These are phyloP conservation scores for Vulpes lagopus DNA, from an alignment of 2,113 vertebrate species.

Conservation along the genomic window DNA sequence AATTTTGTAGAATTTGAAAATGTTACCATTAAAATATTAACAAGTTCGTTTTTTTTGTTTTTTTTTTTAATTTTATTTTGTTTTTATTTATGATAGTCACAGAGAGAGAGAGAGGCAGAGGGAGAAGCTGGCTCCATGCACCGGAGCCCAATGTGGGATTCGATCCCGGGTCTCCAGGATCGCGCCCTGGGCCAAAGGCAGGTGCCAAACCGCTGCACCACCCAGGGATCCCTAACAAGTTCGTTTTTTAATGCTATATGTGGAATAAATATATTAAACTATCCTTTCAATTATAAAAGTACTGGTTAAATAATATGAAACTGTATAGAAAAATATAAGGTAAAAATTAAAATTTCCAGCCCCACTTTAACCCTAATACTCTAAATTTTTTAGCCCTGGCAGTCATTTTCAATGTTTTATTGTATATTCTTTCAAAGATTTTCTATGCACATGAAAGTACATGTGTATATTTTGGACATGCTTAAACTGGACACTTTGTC, in stretches of 20 bases:
- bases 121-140: too few relatives aligned
- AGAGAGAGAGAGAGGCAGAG: too few relatives aligned
- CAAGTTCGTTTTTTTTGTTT: neutral
- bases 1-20: conserved; percentile 37
- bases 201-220: too few relatives aligned
- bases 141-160: too few relatives aligned
- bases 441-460: neutral
- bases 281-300: conserved; percentile 14
- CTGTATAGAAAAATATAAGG: neutral
- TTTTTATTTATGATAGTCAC: too few relatives aligned
- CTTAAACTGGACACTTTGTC: neutral
- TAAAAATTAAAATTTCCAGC: conserved; percentile 49
- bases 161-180: too few relatives aligned
- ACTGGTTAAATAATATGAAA: conserved; percentile 21
- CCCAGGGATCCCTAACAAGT: too few relatives aligned
- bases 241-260: neutral
- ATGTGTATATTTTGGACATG: neutral
- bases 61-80: too few relatives aligned
- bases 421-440: conserved; percentile 25
- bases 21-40: conserved; percentile 32
- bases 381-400: neutral
- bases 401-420: conserved; percentile 36
- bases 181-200: too few relatives aligned
- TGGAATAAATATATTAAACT: neutral
- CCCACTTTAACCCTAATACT: neutral